These are phyloP conservation scores for Falco rusticolus DNA, from an alignment of 2,797 vertebrate genomes.

Conservation along the genomic window DNA sequence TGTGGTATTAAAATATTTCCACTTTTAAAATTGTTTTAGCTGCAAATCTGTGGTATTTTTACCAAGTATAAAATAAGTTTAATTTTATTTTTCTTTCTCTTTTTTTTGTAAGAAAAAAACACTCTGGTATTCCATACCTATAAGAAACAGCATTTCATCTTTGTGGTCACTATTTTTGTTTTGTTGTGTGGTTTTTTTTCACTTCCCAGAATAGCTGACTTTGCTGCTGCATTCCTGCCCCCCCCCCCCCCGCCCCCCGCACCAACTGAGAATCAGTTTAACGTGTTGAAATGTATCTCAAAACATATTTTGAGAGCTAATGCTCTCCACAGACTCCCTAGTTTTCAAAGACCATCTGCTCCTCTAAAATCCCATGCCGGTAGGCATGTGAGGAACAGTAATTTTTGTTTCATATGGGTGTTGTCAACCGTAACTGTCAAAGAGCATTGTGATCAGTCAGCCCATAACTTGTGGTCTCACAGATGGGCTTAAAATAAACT, in stretches of 20 bases:
- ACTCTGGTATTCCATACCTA: too few species aligned
- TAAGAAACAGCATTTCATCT: too few species aligned
- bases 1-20: neutral
- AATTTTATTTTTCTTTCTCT: rapidly evolving
- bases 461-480: conserved; percentile 55
- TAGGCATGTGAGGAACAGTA: neutral
- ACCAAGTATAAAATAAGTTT: neutral
- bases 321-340: neutral
- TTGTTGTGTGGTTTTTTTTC: too few species aligned
- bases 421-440: conserved; percentile 68
- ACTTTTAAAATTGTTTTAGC: neutral
- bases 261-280: neutral
- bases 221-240: too few species aligned
- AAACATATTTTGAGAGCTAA: neutral
- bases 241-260: neutral
- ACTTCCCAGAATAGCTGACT: too few species aligned
- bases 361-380: neutral
- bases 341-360: conserved; percentile 18
- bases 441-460: conserved; percentile 47
- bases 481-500: conserved; percentile 60
- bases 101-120: too few species aligned
- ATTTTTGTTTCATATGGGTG: conserved; percentile 53
- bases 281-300: neutral
- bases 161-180: too few species aligned
- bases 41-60: neutral